Evolutionary conservation across 2,113 vertebrate species (phyloP).

Genomic region (Prunella fulvescens): DNA sequence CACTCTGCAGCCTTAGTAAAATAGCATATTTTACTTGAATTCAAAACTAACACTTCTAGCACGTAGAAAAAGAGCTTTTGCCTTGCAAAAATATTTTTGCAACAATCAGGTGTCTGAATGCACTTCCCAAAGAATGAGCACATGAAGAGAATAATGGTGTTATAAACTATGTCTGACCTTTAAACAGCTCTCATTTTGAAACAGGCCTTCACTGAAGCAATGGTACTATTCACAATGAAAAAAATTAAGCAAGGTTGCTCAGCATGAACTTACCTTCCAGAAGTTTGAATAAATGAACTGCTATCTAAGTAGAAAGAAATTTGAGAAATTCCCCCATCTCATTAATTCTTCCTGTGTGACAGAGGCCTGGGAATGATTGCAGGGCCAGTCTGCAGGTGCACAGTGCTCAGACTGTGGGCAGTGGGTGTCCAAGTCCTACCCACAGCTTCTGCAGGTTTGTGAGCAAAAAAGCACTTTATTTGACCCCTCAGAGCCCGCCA

Average conservation of each 20-base stretch:
- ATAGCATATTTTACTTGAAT: conserved; percentile 12
- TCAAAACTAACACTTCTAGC: conserved; percentile 45
- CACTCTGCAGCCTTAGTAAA: neutral
- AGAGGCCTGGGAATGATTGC: neutral
- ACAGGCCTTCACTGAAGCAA: neutral
- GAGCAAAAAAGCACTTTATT: neutral
- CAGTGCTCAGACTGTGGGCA: neutral
- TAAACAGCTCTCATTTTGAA: neutral
- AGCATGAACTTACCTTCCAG: neutral
- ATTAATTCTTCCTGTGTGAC: neutral
- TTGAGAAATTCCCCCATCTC: neutral
- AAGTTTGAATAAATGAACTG: neutral
- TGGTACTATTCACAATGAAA: neutral
- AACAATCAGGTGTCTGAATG: conserved; percentile 47
- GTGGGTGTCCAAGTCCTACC: neutral
- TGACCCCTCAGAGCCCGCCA: neutral
- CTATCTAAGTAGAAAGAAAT: neutral
- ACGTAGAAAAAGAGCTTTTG: conserved; percentile 15
- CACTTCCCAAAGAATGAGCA: neutral
- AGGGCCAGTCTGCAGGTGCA: rapidly evolving
- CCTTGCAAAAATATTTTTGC: conserved; percentile 56
- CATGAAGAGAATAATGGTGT: conserved; percentile 3
- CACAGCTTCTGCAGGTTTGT: neutral
- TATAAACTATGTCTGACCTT: conserved; percentile 9
- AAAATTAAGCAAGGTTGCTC: neutral